Conservation (phyloP, 1,140 invertebrate species). For the Eumeta japonica region DNA sequence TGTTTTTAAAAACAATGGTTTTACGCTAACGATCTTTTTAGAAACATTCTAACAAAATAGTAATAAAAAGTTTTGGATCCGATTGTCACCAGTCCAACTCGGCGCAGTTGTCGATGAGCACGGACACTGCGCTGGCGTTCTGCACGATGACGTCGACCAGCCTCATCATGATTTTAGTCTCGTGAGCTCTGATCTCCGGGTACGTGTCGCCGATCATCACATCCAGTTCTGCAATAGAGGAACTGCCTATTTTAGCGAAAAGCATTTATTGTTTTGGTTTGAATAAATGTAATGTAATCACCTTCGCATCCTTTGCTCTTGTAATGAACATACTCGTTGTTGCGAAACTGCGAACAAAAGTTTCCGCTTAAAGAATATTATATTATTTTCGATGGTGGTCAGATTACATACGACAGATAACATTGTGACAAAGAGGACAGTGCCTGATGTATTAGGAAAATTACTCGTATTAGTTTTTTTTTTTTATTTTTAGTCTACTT, state of each 20-base stretch:
- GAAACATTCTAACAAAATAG: too few relatives aligned
- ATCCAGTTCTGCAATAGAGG: constrained; percentile 69
- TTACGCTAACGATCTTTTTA: too few relatives aligned
- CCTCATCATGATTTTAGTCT: constrained; percentile 71
- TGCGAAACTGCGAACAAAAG: constrained; percentile 59
- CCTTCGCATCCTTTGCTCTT: constrained; percentile 73
- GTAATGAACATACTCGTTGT: constrained; percentile 69
- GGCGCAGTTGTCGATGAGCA: constrained; percentile 64
- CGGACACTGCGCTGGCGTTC: constrained; percentile 61
- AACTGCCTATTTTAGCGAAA: constrained; percentile 5
- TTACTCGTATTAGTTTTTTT: too few relatives aligned
- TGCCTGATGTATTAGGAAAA: too few relatives aligned
- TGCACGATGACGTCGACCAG: constrained; percentile 66
- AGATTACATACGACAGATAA: too few relatives aligned
- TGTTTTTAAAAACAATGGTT: too few relatives aligned
- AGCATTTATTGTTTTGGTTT: not conserved
- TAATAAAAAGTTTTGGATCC: constrained; percentile 8
- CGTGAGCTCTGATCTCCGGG: constrained; percentile 72
- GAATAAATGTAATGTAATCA: constrained; percentile 22
- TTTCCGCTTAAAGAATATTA: too few relatives aligned
- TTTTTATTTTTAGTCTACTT: too few relatives aligned
- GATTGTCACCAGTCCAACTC: constrained; percentile 71
- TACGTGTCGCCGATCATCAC: constrained; percentile 71
- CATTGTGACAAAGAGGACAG: too few relatives aligned
- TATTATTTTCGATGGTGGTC: too few relatives aligned